Conservation (phyloP, 1,140 invertebrate species). For the Calephelis nemesis region DNA sequence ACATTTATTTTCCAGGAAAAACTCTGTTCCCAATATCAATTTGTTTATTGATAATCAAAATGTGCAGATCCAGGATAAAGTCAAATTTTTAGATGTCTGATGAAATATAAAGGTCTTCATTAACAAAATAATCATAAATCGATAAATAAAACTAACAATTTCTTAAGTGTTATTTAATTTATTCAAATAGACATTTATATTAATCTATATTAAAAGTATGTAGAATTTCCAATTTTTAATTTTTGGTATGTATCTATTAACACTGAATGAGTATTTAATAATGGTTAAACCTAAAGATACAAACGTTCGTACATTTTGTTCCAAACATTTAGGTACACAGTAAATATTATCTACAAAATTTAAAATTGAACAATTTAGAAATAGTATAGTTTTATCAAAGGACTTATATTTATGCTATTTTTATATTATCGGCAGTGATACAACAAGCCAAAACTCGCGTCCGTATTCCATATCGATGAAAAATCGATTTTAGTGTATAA, state of each 20-base stretch:
- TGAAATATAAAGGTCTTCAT: not conserved
- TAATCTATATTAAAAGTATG: slow-evolving; percentile 69
- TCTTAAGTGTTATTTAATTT: slow-evolving; percentile 71
- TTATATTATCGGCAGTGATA: slow-evolving; percentile 74
- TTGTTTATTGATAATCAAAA: no score
- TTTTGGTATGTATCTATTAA: slow-evolving; percentile 73
- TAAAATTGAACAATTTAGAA: slow-evolving; percentile 78
- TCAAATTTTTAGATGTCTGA: no score
- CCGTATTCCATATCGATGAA: slow-evolving; percentile 23
- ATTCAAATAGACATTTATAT: slow-evolving; percentile 77
- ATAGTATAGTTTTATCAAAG: slow-evolving; percentile 77
- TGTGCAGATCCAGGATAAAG: no score
- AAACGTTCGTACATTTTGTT: slow-evolving; percentile 72
- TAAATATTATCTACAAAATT: slow-evolving; percentile 78
- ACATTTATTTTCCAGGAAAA: no score
- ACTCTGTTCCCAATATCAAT: no score
- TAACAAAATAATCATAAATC: slow-evolving; percentile 15
- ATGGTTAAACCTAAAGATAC: slow-evolving; percentile 66
- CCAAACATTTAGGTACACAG: slow-evolving; percentile 76
- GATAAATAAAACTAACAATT: slow-evolving; percentile 65
- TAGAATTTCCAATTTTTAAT: slow-evolving; percentile 74
- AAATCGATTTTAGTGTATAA: not conserved
- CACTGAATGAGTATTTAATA: slow-evolving; percentile 68
- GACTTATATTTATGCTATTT: slow-evolving; percentile 61
- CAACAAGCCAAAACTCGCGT: slow-evolving; percentile 62